These are phyloP conservation scores for Caenorhabditis inopinata DNA, from an alignment of 1,140 invertebrate genomes.

Conservation along the genomic window DNA sequence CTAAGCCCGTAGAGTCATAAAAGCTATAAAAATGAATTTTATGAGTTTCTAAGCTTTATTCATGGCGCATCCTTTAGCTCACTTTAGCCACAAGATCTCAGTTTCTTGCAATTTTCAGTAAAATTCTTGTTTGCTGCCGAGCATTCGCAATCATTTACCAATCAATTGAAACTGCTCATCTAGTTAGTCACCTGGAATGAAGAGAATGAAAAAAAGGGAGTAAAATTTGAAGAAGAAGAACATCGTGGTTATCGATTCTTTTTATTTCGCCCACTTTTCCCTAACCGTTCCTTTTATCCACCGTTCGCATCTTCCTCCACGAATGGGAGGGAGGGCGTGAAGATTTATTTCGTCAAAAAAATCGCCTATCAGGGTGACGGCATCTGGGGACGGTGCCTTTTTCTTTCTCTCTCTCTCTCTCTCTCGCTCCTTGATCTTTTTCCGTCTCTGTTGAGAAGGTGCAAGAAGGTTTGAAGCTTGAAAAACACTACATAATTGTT, in stretches of 20 bases:
- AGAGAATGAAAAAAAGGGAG: neutral
- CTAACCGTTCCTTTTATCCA: neutral
- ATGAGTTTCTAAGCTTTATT: no score
- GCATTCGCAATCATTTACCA: neutral
- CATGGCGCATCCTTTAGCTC: no score
- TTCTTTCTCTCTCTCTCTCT: neutral
- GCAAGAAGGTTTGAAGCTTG: no score
- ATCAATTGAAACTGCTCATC: neutral
- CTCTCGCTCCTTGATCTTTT: no score
- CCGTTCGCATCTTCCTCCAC: neutral
- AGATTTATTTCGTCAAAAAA: conserved; percentile 27
- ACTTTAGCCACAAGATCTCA: no score
- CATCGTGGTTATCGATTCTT: no score
- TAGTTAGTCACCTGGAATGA: no score
- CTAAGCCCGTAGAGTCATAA: neutral
- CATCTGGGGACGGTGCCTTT: neutral
- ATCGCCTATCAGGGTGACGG: neutral
- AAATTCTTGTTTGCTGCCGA: no score
- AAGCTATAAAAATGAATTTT: conserved; percentile 3
- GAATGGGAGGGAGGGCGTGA: neutral
- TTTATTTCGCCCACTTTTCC: neutral
- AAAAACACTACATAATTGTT: no score
- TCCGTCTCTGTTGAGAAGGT: no score
- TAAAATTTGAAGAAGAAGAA: neutral
- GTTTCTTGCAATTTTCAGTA: no score